phyloP scores from a whole-genome alignment of 2,113 vertebrate genomes.

The Illadopsis cleaveri region DNA sequence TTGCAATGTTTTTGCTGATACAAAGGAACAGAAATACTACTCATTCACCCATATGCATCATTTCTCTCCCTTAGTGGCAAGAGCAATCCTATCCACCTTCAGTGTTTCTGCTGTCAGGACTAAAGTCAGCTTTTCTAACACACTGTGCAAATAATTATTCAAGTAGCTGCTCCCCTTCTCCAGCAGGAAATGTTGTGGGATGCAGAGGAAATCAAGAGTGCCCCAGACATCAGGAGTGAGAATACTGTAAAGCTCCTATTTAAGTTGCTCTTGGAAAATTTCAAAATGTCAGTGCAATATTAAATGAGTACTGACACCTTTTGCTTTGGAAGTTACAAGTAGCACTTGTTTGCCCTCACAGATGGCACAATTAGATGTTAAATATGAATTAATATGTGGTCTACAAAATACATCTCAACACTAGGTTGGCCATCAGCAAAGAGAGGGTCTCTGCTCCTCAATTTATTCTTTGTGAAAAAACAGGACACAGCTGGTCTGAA shows the following conservation, averaged over 20 bases:
- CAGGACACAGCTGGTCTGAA: not conserved
- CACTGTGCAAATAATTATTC: not conserved
- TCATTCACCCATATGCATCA: fast-evolving
- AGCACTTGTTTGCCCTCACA: not conserved
- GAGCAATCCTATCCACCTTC: not conserved
- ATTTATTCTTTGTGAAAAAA: not conserved
- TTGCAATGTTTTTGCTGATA: not conserved
- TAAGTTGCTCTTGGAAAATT: not conserved
- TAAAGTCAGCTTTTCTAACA: not conserved
- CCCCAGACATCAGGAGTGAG: not conserved
- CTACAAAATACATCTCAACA: not conserved
- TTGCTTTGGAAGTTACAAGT: not conserved
- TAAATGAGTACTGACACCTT: not conserved
- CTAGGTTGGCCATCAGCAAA: not conserved
- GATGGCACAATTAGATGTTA: not conserved
- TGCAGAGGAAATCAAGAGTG: not conserved
- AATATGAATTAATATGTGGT: not conserved
- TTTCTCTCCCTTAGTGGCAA: not conserved
- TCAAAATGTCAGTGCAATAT: not conserved
- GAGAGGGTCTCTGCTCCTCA: not conserved
- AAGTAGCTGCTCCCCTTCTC: not conserved
- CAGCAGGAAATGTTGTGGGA: not conserved
- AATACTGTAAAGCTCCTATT: not conserved
- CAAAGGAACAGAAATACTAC: not conserved
- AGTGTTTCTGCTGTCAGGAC: not conserved